These are phyloP conservation scores for Lanius ludovicianus DNA, from an alignment of 2,113 vertebrate genomes.

Conservation along the genomic window DNA sequence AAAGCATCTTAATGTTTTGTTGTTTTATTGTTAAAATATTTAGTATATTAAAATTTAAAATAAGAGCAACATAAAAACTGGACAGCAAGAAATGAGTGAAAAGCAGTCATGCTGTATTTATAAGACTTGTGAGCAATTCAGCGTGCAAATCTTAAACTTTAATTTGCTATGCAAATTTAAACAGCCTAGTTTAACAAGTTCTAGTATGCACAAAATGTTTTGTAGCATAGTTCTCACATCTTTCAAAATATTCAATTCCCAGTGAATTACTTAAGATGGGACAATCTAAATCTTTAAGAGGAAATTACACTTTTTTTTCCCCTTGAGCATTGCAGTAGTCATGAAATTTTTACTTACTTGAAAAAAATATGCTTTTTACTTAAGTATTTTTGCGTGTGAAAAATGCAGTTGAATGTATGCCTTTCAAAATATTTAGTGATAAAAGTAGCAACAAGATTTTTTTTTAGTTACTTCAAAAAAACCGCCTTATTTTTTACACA, in stretches of 20 bases:
- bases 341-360: background rate
- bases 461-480: background rate
- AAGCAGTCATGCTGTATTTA: background rate
- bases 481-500: background rate
- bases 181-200: background rate
- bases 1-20: background rate
- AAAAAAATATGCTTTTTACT: background rate
- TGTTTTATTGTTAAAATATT: background rate
- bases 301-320: background rate
- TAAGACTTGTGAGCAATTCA: background rate
- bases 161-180: background rate
- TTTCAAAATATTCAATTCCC: background rate
- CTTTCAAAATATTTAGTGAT: background rate
- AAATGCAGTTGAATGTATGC: background rate
- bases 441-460: background rate
- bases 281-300: background rate
- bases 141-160: background rate
- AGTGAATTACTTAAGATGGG: background rate
- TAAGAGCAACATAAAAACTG: background rate
- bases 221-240: background rate
- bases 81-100: background rate
- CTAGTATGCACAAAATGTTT: background rate
- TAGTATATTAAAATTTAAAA: background rate
- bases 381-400: background rate
- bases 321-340: fast-evolving